Conservation (phyloP, 2,113 vertebrate species). For the Proteles cristata region DNA sequence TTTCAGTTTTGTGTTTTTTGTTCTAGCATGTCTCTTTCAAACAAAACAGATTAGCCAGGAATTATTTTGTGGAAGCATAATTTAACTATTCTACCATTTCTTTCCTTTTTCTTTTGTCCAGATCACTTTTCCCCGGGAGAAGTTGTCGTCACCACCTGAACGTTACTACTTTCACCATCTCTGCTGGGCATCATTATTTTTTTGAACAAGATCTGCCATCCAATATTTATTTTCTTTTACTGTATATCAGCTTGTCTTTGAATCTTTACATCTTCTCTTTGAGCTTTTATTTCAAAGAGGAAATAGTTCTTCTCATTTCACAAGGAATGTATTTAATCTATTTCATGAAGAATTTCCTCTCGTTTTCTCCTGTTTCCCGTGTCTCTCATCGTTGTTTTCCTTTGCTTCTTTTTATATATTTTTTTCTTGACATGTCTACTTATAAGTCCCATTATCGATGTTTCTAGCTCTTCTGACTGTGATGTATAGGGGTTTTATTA, state of each 20-base stretch:
- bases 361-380: not conserved
- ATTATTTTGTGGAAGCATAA: not conserved
- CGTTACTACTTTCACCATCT: not conserved
- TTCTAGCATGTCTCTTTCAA: not conserved
- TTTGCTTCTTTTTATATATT: not conserved
- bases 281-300: constrained; percentile 14
- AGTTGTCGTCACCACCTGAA: not conserved
- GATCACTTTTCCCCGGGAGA: not conserved
- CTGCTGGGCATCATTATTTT: not conserved
- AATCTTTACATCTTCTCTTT: not conserved
- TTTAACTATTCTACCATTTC: not conserved
- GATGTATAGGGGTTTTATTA: not conserved
- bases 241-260: not conserved
- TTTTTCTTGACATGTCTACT: not conserved
- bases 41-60: not conserved
- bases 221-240: not conserved
- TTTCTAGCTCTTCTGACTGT: not conserved
- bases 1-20: not conserved
- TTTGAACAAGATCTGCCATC: not conserved
- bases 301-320: constrained; percentile 51
- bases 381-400: not conserved
- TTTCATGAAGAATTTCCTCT: not conserved
- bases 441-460: not conserved
- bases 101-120: not conserved
- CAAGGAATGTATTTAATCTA: not conserved